Conservation (phyloP, 2,888 invertebrate species). For the Drosophila aldrichi region DNA sequence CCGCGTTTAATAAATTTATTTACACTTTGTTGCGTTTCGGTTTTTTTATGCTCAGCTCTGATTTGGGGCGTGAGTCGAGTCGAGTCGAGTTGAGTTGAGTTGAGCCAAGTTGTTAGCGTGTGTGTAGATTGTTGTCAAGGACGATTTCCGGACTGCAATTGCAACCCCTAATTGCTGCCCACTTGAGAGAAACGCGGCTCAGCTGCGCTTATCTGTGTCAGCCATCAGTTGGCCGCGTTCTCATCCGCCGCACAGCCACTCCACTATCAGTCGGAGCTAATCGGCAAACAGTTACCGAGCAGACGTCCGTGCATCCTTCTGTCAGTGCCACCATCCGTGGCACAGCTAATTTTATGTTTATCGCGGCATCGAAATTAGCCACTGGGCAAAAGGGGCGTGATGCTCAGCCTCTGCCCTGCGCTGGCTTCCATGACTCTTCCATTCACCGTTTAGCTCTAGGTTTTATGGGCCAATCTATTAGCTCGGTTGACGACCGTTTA, state of each 20-base stretch:
- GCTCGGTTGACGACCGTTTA: conserved; percentile 40
- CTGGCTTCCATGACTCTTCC: conserved; percentile 42
- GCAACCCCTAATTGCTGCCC: conserved; percentile 77
- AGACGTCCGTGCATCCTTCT: conserved; percentile 20
- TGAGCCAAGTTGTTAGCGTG: conserved; percentile 28
- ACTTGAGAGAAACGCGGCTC: conserved; percentile 62
- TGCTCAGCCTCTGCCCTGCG: conserved; percentile 59
- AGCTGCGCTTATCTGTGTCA: conserved; percentile 69
- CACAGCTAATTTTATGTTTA: conserved; percentile 52
- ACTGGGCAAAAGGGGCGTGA: conserved; percentile 59
- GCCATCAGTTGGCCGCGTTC: conserved; percentile 66
- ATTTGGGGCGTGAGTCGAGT: conserved; percentile 59
- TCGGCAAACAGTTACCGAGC: conserved; percentile 51
- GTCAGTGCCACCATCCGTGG: conserved; percentile 32
- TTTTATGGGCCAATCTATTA: conserved; percentile 62
- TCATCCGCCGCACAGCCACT: conserved; percentile 46
- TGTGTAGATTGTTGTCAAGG: conserved; percentile 56
- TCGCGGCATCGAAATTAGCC: conserved; percentile 69
- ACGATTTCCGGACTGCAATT: conserved; percentile 52
- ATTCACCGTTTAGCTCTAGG: conserved; percentile 26
- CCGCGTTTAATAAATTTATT: conserved; percentile 71
- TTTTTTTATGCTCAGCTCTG: conserved; percentile 35
- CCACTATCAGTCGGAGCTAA: conserved; percentile 51
- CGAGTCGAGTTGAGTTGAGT: conserved; percentile 1
- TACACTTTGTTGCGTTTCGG: conserved; percentile 73